phyloP scores from a whole-genome alignment of 2,113 vertebrate species.

The Perca flavescens region DNA sequence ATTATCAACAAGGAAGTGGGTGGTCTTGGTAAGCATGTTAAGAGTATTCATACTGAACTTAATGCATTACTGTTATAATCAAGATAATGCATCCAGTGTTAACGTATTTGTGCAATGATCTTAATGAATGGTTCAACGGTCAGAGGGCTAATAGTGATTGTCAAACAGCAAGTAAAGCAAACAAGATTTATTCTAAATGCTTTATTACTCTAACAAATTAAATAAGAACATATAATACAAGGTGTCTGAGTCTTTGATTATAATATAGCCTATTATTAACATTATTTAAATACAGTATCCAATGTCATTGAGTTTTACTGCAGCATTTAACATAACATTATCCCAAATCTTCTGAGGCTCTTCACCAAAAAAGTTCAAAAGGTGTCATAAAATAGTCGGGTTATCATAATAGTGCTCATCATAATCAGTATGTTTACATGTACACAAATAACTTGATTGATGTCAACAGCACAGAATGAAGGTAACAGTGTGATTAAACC shows the following conservation, averaged over 20 bases:
- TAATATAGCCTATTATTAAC: constrained; percentile 87
- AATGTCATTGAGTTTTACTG: constrained; percentile 62
- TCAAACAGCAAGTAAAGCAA: constrained; percentile 4
- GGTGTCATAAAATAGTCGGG: constrained; percentile 21
- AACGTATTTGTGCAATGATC: neutral
- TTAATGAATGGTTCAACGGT: neutral
- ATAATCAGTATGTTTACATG: constrained; percentile 46
- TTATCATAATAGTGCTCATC: constrained; percentile 20
- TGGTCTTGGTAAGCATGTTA: no score
- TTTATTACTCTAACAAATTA: constrained; percentile 88
- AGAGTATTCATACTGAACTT: neutral
- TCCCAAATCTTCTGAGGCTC: constrained; percentile 53
- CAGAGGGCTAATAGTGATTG: neutral
- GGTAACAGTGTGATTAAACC: constrained; percentile 22
- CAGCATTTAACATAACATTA: constrained; percentile 65
- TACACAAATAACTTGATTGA: constrained; percentile 1
- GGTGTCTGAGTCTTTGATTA: constrained; percentile 80
- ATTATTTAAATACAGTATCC: constrained; percentile 87
- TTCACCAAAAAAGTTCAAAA: constrained; percentile 48
- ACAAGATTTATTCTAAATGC: constrained; percentile 78
- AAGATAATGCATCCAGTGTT: neutral
- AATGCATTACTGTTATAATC: neutral
- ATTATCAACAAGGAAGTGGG: neutral
- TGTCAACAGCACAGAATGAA: constrained; percentile 3
- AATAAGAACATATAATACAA: constrained; percentile 87